Evolutionary conservation across 2,113 vertebrate species (phyloP).

Genomic region (Dromas ardeola): DNA sequence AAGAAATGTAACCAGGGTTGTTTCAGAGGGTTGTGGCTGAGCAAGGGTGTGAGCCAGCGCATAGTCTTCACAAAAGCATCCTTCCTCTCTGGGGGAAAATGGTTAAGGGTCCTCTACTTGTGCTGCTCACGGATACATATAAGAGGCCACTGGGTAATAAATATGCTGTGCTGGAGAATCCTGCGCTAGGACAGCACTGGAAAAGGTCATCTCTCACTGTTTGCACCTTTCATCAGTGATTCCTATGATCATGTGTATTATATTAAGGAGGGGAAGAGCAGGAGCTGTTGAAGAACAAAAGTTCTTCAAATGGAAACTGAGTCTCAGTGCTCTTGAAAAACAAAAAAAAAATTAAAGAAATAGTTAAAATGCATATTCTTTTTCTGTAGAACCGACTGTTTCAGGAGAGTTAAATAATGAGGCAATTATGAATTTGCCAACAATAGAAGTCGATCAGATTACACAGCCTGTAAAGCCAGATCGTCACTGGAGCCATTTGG

Average conservation of each 20-base stretch:
- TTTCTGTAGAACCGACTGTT: background rate
- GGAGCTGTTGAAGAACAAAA: background rate
- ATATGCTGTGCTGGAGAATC: background rate
- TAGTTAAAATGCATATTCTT: background rate
- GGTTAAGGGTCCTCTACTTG: background rate
- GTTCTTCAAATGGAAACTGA: background rate
- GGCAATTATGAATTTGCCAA: slow-evolving; percentile 28
- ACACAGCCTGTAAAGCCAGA: slow-evolving; percentile 24
- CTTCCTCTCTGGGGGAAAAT: background rate
- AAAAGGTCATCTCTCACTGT: background rate
- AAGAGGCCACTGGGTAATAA: background rate
- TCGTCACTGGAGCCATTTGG: slow-evolving; percentile 35
- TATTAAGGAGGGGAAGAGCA: background rate
- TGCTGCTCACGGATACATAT: background rate
- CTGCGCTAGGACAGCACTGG: background rate
- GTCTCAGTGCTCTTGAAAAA: background rate
- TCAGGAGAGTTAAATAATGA: slow-evolving; percentile 25
- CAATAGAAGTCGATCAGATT: slow-evolving; percentile 62
- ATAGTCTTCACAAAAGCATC: background rate
- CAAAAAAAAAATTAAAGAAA: background rate
- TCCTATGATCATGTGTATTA: background rate
- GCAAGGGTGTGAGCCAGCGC: background rate
- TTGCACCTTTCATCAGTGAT: background rate
- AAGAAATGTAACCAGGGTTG: background rate
- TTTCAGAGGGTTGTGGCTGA: background rate